phyloP scores from a whole-genome alignment of 2,888 invertebrate species.

The Epirrhoe tristata region DNA sequence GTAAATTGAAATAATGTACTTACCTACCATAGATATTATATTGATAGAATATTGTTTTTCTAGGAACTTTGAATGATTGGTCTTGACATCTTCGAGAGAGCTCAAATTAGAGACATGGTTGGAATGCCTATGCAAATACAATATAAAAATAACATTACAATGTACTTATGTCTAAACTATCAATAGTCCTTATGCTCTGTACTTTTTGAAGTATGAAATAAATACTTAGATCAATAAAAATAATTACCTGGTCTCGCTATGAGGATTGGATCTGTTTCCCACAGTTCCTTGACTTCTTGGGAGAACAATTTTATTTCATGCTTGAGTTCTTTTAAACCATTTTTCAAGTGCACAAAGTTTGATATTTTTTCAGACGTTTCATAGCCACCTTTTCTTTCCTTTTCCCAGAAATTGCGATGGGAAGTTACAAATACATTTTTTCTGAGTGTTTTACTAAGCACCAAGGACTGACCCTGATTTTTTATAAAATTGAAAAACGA shows the following conservation, averaged over 20 bases:
- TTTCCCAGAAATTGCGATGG: conserved; percentile 79
- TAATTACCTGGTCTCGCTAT: conserved; percentile 79
- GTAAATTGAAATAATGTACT: too few relatives aligned
- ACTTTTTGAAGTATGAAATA: too few relatives aligned
- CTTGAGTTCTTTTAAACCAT: conserved; percentile 88
- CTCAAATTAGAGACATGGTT: too few relatives aligned
- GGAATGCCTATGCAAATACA: too few relatives aligned
- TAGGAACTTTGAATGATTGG: too few relatives aligned
- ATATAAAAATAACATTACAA: too few relatives aligned
- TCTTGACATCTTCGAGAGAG: too few relatives aligned
- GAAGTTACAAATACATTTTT: conserved; percentile 46
- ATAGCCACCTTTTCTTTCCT: conserved; percentile 87
- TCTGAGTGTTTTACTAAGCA: conserved; percentile 51
- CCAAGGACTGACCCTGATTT: conserved; percentile 54
- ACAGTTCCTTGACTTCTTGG: conserved; percentile 88
- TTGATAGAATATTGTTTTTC: too few relatives aligned
- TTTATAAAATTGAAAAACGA: conserved; percentile 45
- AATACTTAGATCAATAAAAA: neutral
- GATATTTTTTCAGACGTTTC: conserved; percentile 70
- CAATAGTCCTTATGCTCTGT: too few relatives aligned
- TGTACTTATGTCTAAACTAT: too few relatives aligned
- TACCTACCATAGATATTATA: too few relatives aligned
- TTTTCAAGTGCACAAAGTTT: conserved; percentile 83
- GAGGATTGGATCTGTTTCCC: conserved; percentile 87
- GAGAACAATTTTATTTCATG: conserved; percentile 88